Percentiles rank a stretch among this genome's conserved stretches.
Evolutionary conservation across 2,113 vertebrate genomes (phyloP).

Genomic region (Tinamus guttatus): DNA sequence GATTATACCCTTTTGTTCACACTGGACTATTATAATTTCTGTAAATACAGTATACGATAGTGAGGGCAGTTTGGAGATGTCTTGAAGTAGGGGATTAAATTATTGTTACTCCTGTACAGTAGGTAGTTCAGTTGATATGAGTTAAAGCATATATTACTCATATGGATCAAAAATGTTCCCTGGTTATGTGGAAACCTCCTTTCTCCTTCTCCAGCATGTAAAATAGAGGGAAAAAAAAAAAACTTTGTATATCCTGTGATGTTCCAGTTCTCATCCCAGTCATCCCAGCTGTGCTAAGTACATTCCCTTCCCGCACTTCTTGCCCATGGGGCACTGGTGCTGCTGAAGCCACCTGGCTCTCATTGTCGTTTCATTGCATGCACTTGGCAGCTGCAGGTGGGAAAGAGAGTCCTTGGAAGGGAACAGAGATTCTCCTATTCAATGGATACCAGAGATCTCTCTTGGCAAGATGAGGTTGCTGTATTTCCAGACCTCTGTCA

Average conservation of each 20-base stretch:
- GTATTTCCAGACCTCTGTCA: neutral
- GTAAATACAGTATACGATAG: neutral
- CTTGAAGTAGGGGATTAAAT: neutral
- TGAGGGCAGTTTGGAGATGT: neutral
- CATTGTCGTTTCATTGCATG: neutral
- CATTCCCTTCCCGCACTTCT: constrained; percentile 37
- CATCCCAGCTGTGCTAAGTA: neutral
- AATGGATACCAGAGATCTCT: constrained; percentile 8
- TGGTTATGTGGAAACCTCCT: neutral
- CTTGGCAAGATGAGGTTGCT: neutral
- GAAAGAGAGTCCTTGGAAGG: neutral
- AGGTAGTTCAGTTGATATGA: neutral
- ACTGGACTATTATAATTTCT: neutral
- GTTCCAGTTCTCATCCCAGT: neutral
- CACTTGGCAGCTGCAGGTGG: constrained; percentile 54
- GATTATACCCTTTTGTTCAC: neutral
- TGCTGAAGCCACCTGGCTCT: constrained; percentile 46
- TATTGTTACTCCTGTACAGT: neutral
- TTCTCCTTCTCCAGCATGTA: neutral
- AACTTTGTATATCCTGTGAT: neutral
- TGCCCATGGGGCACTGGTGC: neutral
- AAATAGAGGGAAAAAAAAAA: no score
- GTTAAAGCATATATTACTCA: neutral
- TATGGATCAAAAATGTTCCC: neutral
- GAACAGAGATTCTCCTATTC: neutral